phyloP scores from a whole-genome alignment of 2,888 invertebrate species.

The Apamea sordens region DNA sequence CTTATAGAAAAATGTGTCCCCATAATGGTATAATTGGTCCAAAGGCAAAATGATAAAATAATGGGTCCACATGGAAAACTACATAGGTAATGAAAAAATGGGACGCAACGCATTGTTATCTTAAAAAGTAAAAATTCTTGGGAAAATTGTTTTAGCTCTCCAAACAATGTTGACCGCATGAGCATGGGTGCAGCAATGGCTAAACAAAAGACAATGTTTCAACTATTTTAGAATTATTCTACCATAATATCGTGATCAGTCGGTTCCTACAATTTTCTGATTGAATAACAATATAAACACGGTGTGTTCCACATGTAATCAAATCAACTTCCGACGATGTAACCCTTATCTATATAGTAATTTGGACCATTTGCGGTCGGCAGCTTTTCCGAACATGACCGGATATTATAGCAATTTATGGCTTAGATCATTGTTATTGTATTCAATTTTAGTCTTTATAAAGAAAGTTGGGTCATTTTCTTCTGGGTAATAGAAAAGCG shows the following conservation, averaged over 20 bases:
- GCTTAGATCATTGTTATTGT: constrained; percentile 16
- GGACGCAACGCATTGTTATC: neutral
- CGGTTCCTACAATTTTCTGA: constrained; percentile 16
- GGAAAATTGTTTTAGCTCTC: neutral
- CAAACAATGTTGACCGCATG: neutral
- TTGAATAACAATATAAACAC: constrained; percentile 28
- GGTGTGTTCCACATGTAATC: constrained; percentile 9
- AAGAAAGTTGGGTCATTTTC: constrained; percentile 30
- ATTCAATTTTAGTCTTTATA: constrained; percentile 15
- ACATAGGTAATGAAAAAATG: neutral
- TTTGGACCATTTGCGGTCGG: constrained; percentile 42
- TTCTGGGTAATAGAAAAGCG: neutral
- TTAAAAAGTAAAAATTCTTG: too few relatives aligned
- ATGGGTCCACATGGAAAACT: too few relatives aligned
- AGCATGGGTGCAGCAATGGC: too few relatives aligned
- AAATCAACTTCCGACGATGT: constrained; percentile 32
- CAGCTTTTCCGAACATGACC: constrained; percentile 41
- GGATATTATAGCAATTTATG: constrained; percentile 18
- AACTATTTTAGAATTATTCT: neutral
- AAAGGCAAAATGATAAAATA: neutral
- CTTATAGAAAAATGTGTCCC: neutral
- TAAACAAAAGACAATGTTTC: neutral
- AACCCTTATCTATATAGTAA: constrained; percentile 26
- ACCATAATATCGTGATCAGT: neutral
- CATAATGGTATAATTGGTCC: neutral